Evolutionary conservation across 2,113 vertebrate species (phyloP).

Genomic region (Calyptomena viridis): DNA sequence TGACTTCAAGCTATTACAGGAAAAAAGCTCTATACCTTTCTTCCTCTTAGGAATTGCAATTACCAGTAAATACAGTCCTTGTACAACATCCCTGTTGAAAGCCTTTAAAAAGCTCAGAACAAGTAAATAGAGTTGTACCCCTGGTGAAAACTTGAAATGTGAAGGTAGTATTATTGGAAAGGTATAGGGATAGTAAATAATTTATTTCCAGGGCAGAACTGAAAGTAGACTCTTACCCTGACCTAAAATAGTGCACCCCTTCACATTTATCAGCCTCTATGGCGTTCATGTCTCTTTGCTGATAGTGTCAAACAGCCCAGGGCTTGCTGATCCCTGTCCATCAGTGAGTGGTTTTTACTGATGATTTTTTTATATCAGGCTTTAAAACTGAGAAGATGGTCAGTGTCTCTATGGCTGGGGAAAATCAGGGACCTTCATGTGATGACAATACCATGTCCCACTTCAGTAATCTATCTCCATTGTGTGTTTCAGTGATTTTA

Average conservation of each 20-base stretch:
- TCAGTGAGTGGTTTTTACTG: background rate
- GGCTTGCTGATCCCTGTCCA: background rate
- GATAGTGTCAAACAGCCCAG: background rate
- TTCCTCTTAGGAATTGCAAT: background rate
- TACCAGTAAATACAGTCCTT: background rate
- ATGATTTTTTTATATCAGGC: background rate
- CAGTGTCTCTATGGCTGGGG: background rate
- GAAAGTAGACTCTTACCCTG: background rate
- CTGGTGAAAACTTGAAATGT: background rate
- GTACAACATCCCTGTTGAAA: background rate
- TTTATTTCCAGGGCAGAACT: background rate
- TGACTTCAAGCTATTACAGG: background rate
- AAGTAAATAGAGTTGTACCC: background rate
- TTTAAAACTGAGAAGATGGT: background rate
- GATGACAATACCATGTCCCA: background rate
- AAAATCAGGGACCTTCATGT: background rate
- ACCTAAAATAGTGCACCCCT: background rate
- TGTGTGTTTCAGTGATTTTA: background rate
- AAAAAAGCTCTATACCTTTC: constrained; percentile 27
- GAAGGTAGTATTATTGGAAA: background rate
- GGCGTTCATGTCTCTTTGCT: background rate
- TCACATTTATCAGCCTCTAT: background rate
- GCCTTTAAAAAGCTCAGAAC: background rate
- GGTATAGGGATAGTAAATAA: background rate
- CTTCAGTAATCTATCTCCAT: background rate